These are phyloP conservation scores for Rhincodon typus DNA, from an alignment of 2,797 vertebrate genomes.

Conservation along the genomic window DNA sequence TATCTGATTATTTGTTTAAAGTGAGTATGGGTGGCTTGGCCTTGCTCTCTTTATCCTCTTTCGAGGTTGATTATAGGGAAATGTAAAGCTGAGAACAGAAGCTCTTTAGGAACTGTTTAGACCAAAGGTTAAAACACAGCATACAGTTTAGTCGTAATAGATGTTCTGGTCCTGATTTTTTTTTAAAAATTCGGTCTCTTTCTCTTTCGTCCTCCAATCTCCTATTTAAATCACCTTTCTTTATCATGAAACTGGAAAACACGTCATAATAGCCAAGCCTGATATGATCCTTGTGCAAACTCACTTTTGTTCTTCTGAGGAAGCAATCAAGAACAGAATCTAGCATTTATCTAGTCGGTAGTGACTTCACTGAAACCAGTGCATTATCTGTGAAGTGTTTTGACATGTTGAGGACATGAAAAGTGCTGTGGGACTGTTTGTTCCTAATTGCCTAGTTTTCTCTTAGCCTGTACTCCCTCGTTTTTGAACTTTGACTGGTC, in stretches of 20 bases:
- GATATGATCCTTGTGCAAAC: neutral
- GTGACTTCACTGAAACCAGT: neutral
- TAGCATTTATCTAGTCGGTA: neutral
- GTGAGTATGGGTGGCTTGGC: neutral
- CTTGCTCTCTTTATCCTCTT: neutral
- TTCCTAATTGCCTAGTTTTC: neutral
- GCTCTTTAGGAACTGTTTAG: neutral
- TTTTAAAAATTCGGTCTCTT: neutral
- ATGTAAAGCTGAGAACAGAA: neutral
- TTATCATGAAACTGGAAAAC: neutral
- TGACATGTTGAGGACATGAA: neutral
- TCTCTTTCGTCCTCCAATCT: neutral
- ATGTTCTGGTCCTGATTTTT: neutral
- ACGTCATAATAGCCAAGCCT: neutral
- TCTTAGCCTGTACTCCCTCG: neutral
- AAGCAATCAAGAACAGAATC: neutral
- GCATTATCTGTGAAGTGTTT: neutral
- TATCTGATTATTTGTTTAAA: neutral
- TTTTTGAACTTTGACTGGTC: neutral
- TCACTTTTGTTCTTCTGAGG: neutral
- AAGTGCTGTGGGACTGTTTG: neutral
- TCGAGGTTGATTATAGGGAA: neutral
- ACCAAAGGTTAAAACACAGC: neutral
- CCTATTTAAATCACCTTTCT: neutral
- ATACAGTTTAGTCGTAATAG: neutral